phyloP scores from a whole-genome alignment of 2,888 invertebrate species.

The Thysanoteuthis rhombus region DNA sequence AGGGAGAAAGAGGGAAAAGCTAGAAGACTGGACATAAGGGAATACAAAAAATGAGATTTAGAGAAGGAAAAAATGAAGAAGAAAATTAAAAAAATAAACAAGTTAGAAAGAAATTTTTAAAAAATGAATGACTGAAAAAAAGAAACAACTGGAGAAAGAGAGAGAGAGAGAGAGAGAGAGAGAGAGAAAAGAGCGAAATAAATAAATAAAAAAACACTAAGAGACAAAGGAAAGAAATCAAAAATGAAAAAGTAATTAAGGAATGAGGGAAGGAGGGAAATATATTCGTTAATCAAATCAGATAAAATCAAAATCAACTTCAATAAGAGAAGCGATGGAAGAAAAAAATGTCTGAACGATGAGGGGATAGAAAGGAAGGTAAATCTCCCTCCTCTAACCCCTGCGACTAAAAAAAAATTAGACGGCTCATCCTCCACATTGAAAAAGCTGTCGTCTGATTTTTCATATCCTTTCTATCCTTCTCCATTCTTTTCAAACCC shows the following conservation, averaged over 20 bases:
- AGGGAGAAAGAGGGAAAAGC: background rate
- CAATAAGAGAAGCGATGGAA: background rate
- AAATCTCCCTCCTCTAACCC: background rate
- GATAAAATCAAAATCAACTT: background rate
- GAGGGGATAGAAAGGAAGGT: background rate
- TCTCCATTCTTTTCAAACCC: background rate
- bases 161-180: no score
- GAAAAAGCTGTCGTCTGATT: background rate
- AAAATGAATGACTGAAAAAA: background rate
- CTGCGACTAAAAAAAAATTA: no score
- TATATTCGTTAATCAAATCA: background rate
- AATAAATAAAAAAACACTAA: no score
- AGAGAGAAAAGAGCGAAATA: no score
- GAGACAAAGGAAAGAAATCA: no score
- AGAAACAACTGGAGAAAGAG: no score
- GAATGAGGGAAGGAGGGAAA: background rate
- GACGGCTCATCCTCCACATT: no score
- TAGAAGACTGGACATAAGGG: no score
- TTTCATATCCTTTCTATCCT: background rate
- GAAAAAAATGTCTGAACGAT: background rate
- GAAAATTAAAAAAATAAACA: background rate
- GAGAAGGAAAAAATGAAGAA: background rate
- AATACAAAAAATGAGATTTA: no score
- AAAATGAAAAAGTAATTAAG: no score
- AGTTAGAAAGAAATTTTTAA: background rate